Conservation (phyloP, 2,113 vertebrate genomes). For the Embiotoca jacksoni region DNA sequence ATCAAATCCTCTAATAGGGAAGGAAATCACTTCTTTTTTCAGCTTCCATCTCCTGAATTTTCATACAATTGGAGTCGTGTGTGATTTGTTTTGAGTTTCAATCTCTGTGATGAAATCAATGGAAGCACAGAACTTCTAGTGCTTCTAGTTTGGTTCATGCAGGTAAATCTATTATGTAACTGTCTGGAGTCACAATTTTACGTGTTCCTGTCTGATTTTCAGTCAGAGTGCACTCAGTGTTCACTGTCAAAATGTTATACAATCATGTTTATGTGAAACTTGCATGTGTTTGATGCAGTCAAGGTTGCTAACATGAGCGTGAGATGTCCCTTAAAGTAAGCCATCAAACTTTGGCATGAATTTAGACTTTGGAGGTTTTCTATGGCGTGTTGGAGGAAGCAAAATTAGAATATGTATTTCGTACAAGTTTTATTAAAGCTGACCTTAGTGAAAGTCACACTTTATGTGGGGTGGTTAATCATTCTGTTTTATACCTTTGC, state of each 20-base stretch:
- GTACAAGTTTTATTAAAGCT: background rate
- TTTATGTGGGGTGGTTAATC: background rate
- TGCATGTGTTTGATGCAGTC: background rate
- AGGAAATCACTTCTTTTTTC: background rate
- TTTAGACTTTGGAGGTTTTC: no score
- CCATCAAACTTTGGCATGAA: no score
- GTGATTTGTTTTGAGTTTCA: background rate
- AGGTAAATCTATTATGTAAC: background rate
- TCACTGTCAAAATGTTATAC: slow-evolving; percentile 1
- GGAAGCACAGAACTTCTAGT: background rate
- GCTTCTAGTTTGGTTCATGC: background rate
- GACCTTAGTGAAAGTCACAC: background rate
- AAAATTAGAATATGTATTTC: no score
- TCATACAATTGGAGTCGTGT: background rate
- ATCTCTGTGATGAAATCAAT: background rate
- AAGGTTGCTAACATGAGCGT: background rate
- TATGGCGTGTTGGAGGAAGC: no score
- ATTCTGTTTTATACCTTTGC: background rate
- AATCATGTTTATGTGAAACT: slow-evolving; percentile 1
- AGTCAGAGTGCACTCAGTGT: no score
- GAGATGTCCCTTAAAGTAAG: no score
- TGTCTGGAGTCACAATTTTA: background rate
- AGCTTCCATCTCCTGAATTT: background rate
- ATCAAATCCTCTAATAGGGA: background rate
- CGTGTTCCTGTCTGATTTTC: background rate